Conservation (phyloP, 1,140 invertebrate species). For the Rhyzopertha dominica region DNA sequence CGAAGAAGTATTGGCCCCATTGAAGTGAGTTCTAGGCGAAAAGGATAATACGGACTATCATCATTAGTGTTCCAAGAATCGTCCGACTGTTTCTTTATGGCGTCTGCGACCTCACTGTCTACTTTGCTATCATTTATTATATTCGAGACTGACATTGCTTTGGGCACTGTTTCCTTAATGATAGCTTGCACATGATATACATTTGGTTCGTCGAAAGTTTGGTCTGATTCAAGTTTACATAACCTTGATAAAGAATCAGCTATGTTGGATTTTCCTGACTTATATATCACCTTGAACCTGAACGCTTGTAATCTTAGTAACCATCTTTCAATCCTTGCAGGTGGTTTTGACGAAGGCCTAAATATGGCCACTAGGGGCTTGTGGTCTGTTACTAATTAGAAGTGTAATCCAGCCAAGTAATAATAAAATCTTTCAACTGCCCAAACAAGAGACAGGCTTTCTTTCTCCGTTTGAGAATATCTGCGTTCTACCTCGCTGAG, state of each 20-base stretch:
- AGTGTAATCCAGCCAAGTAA: slow-evolving; percentile 38
- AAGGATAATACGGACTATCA: slow-evolving; percentile 24
- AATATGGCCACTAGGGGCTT: slow-evolving; percentile 16
- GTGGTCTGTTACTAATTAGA: slow-evolving; percentile 43
- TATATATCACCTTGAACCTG: slow-evolving; percentile 19
- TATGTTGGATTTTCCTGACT: slow-evolving; percentile 41
- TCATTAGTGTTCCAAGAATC: slow-evolving; percentile 6
- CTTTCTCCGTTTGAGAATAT: slow-evolving; percentile 46
- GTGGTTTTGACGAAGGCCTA: slow-evolving; percentile 26
- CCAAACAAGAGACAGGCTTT: slow-evolving; percentile 40
- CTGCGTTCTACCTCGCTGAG: slow-evolving; percentile 39
- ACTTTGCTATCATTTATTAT: slow-evolving; percentile 5
- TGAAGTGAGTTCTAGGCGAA: slow-evolving; percentile 17
- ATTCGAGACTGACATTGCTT: slow-evolving; percentile 14
- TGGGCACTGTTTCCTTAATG: slow-evolving; percentile 14
- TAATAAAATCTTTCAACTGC: slow-evolving; percentile 39
- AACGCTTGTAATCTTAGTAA: slow-evolving; percentile 34
- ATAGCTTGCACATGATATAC: slow-evolving; percentile 13
- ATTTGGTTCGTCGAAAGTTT: slow-evolving; percentile 14
- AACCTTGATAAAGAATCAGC: slow-evolving; percentile 41
- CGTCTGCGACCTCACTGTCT: slow-evolving; percentile 8
- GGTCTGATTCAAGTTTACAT: slow-evolving; percentile 8
- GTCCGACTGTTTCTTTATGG: slow-evolving; percentile 6
- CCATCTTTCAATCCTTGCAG: slow-evolving; percentile 37
- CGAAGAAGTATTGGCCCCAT: slow-evolving; percentile 16